These are phyloP conservation scores for Hyppa rectilinea DNA, from an alignment of 2,888 invertebrate genomes.

Conservation along the genomic window DNA sequence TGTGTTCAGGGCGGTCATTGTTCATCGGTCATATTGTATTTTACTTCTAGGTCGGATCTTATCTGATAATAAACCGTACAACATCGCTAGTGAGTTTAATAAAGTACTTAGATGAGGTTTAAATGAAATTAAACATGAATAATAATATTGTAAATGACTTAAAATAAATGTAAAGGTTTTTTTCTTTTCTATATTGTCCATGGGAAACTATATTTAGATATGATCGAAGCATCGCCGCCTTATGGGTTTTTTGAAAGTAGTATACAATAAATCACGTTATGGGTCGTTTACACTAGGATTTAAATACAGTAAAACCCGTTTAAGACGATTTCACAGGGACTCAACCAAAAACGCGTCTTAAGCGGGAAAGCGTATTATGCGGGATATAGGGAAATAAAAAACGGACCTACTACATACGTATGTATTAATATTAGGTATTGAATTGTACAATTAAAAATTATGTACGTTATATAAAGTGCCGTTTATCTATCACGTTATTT, in stretches of 20 bases:
- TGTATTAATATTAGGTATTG: too few relatives aligned
- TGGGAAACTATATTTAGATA: background rate
- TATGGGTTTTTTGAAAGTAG: background rate
- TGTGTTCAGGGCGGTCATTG: too few relatives aligned
- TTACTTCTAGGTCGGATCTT: conserved; percentile 42
- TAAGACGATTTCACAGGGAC: too few relatives aligned
- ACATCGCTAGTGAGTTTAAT: conserved; percentile 8
- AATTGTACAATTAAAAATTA: too few relatives aligned
- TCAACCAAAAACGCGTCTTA: too few relatives aligned
- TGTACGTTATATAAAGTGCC: too few relatives aligned
- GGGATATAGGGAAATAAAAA: too few relatives aligned
- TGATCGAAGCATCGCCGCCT: background rate
- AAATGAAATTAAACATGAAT: conserved; percentile 1
- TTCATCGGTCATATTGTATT: background rate
- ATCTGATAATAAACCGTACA: conserved; percentile 57
- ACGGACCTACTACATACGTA: too few relatives aligned
- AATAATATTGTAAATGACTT: background rate
- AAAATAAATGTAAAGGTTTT: background rate
- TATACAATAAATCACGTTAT: background rate
- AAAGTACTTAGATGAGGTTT: conserved; percentile 10
- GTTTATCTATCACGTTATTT: too few relatives aligned
- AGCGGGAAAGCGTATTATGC: too few relatives aligned
- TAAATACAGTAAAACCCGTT: too few relatives aligned
- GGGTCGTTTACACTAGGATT: conserved; percentile 17
- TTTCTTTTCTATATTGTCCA: background rate